Evolutionary conservation across 2,888 invertebrate species (phyloP).

Genomic region (Pammene aurita): DNA sequence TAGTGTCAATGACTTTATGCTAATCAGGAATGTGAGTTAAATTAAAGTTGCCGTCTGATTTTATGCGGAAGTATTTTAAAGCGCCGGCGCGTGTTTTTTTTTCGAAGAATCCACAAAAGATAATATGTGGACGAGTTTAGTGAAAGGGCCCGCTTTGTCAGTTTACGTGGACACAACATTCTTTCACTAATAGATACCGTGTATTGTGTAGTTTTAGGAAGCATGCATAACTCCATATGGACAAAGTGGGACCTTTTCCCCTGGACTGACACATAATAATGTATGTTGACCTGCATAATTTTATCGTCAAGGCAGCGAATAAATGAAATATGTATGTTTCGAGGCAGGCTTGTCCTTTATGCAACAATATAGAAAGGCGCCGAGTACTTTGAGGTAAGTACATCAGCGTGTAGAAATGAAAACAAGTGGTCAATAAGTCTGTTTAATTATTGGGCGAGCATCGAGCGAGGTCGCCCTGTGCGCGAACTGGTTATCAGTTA

Average conservation of each 20-base stretch:
- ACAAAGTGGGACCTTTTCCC: too few species aligned
- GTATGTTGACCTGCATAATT: constrained; percentile 6
- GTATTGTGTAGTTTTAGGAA: too few species aligned
- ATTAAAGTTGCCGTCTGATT: constrained; percentile 1
- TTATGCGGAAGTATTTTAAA: constrained; percentile 9
- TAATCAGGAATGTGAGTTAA: constrained; percentile 17
- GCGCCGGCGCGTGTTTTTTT: constrained; percentile 1
- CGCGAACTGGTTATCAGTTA: constrained; percentile 76
- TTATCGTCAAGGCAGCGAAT: constrained; percentile 47
- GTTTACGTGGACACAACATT: too few species aligned
- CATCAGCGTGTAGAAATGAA: constrained; percentile 70
- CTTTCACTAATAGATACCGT: too few species aligned
- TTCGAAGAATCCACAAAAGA: constrained; percentile 21
- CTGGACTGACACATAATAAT: neutral
- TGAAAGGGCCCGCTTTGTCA: too few species aligned
- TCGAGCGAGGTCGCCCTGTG: constrained; percentile 75
- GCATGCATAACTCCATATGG: too few species aligned
- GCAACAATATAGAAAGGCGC: constrained; percentile 55
- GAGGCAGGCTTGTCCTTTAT: constrained; percentile 53
- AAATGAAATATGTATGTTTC: constrained; percentile 19
- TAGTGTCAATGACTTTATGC: constrained; percentile 55
- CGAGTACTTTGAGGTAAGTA: constrained; percentile 50
- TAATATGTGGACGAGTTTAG: neutral
- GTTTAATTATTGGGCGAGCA: constrained; percentile 75
- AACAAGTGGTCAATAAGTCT: constrained; percentile 77